These are phyloP conservation scores for Bugula neritina DNA, from an alignment of 2,888 invertebrate species.

Conservation along the genomic window DNA sequence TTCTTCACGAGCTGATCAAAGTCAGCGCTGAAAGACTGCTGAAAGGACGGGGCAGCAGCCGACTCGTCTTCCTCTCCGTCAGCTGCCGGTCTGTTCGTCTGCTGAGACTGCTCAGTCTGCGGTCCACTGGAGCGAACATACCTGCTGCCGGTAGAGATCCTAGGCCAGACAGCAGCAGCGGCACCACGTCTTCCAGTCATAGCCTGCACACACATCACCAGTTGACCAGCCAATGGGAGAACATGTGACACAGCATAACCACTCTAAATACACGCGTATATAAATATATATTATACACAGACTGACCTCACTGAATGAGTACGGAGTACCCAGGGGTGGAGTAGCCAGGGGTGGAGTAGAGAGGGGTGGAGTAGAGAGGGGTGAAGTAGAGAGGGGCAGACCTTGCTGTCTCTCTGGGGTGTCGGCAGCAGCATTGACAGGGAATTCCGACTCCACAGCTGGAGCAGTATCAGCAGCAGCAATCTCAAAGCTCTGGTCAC, in stretches of 20 bases:
- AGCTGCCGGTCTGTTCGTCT: background rate
- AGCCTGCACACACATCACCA: background rate
- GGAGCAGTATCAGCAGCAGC: background rate
- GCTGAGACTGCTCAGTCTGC: background rate
- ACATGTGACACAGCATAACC: too few relatives aligned
- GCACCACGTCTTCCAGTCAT: background rate
- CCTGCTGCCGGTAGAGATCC: background rate
- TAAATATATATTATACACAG: too few relatives aligned
- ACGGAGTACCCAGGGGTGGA: constrained; percentile 7
- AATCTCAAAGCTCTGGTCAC: background rate
- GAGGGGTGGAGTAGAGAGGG: too few relatives aligned
- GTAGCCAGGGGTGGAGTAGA: too few relatives aligned
- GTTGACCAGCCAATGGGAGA: too few relatives aligned
- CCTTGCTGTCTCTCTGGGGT: background rate
- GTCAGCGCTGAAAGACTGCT: constrained; percentile 19
- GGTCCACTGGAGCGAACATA: background rate
- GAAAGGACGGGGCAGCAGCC: constrained; percentile 5
- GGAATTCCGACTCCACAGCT: background rate
- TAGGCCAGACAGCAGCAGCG: constrained; percentile 2
- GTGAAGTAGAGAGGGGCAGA: constrained; percentile 10
- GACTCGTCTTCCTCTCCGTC: background rate
- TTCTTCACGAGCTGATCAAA: background rate
- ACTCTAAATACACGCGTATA: too few relatives aligned
- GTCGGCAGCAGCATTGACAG: too few relatives aligned
- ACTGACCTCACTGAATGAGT: constrained; percentile 19